Percentiles rank a stretch among this genome's conserved stretches.
Conservation (phyloP, 2,888 invertebrate species). For the Pseudoips prasinana region DNA sequence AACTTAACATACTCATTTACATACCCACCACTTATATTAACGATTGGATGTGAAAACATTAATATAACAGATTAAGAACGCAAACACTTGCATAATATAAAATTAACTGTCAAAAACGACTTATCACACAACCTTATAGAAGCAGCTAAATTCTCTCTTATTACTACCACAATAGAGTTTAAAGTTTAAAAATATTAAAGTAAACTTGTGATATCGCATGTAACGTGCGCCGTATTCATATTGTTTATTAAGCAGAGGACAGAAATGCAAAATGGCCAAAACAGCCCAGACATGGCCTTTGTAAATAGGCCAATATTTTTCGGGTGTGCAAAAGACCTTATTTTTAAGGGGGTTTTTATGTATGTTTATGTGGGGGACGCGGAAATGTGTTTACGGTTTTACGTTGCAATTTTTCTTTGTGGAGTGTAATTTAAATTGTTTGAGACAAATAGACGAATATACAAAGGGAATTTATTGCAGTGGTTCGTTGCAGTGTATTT, state of each 20-base stretch:
- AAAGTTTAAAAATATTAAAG: slow-evolving; percentile 19
- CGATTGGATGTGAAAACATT: slow-evolving; percentile 30
- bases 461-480: too few relatives aligned
- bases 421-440: too few relatives aligned
- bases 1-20: slow-evolving; percentile 15
- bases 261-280: slow-evolving; percentile 37
- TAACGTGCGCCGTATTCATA: slow-evolving; percentile 32
- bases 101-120: slow-evolving; percentile 34
- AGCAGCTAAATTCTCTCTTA: slow-evolving; percentile 6
- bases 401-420: slow-evolving; percentile 2
- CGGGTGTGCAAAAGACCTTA: slow-evolving; percentile 22
- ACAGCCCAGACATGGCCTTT: slow-evolving; percentile 32
- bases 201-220: slow-evolving; percentile 30
- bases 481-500: too few relatives aligned
- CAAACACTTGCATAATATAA: slow-evolving; percentile 31
- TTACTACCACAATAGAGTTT: slow-evolving; percentile 13
- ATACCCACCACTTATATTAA: slow-evolving; percentile 22
- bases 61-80: slow-evolving; percentile 27
- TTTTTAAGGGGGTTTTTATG: slow-evolving; percentile 24
- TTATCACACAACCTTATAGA: slow-evolving; percentile 11
- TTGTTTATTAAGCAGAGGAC: slow-evolving; percentile 39
- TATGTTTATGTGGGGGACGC: slow-evolving; percentile 12
- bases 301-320: slow-evolving; percentile 37
- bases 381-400: slow-evolving; percentile 10
- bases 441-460: too few relatives aligned